Evolutionary conservation across 1,140 invertebrate species (phyloP).

Genomic region (Zaprionus ghesquierei): DNA sequence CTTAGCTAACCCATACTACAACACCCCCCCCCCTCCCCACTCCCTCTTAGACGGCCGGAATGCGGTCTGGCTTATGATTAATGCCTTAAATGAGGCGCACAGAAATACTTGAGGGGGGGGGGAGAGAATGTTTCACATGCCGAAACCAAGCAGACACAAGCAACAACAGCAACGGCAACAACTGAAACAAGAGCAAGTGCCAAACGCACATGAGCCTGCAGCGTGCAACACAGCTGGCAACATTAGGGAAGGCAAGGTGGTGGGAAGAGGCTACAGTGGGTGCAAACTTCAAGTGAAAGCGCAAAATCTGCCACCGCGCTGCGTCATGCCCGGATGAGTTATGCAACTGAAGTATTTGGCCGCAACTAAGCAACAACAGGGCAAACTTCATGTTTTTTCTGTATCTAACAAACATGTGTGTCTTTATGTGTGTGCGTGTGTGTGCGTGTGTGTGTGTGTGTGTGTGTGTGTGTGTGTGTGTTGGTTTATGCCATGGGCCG

Average conservation of each 20-base stretch:
- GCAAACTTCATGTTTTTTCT: not conserved
- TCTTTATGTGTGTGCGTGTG: too few relatives aligned
- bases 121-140: conserved; percentile 38
- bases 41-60: not conserved
- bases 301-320: conserved; percentile 34
- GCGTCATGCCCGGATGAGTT: conserved; percentile 19
- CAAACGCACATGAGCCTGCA: conserved; percentile 33
- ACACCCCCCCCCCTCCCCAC: not conserved
- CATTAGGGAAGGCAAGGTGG: not conserved
- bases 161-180: conserved; percentile 13
- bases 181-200: conserved; percentile 20
- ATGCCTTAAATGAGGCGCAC: conserved; percentile 40
- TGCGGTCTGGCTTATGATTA: conserved; percentile 42
- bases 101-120: conserved; percentile 31
- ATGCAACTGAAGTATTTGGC: conserved; percentile 45
- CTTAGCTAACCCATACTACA: too few relatives aligned
- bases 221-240: not conserved
- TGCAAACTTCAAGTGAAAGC: conserved; percentile 26
- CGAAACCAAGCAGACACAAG: conserved; percentile 13
- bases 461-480: too few relatives aligned
- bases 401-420: too few relatives aligned
- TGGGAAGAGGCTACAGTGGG: not conserved
- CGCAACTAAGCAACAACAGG: conserved; percentile 17
- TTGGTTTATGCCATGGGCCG: not conserved
- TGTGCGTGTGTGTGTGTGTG: too few relatives aligned